Percentiles rank a stretch among this genome's conserved stretches.
Evolutionary conservation across 2,888 invertebrate genomes (phyloP).

Genomic region (Branchinecta sandiegonensis): DNA sequence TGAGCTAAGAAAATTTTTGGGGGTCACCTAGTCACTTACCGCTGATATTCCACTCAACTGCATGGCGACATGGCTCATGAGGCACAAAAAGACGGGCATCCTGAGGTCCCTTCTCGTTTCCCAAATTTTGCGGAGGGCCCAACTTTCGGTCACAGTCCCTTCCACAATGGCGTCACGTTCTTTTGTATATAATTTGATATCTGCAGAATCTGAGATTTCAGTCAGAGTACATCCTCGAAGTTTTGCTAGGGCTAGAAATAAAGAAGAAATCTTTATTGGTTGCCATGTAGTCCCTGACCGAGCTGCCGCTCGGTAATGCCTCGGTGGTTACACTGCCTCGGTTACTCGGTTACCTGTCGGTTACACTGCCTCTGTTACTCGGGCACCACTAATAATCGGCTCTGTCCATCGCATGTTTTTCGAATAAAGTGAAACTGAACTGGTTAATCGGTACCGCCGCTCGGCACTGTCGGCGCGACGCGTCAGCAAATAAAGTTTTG

Average conservation of each 20-base stretch:
- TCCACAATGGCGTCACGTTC: neutral
- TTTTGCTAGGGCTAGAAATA: neutral
- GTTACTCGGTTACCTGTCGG: no score
- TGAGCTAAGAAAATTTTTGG: no score
- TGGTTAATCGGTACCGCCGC: no score
- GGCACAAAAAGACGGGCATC: neutral
- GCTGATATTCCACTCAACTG: slow-evolving; percentile 9
- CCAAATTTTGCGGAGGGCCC: neutral
- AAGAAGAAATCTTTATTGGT: neutral
- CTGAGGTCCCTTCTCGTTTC: neutral
- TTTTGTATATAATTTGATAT: neutral
- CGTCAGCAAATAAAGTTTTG: no score
- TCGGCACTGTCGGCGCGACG: no score
- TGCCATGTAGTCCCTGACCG: no score
- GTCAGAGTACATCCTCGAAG: neutral
- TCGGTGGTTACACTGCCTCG: no score
- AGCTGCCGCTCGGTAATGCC: no score
- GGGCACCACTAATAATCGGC: no score
- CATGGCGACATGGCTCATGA: neutral
- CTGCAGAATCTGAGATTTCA: neutral
- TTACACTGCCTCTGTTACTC: no score
- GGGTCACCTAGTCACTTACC: neutral
- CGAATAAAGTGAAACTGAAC: no score
- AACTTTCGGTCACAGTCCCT: neutral
- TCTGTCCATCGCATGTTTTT: no score